Conservation (phyloP, 2,797 vertebrate species). For the Monodelphis domestica region DNA sequence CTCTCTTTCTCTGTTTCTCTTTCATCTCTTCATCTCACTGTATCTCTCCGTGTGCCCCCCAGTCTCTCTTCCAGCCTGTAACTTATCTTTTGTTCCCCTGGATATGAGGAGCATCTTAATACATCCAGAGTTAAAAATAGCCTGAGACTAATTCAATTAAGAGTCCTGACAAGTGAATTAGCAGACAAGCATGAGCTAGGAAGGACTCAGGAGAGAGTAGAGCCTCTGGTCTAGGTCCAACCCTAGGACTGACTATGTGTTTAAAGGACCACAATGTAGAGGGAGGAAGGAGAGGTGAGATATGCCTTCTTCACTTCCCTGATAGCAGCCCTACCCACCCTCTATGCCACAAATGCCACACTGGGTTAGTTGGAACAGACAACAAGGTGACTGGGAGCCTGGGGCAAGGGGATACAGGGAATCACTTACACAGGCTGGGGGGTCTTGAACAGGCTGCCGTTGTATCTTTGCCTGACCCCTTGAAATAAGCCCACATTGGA, state of each 20-base stretch:
- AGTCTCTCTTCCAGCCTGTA: neutral
- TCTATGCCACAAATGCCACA: neutral
- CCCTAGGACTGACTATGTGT: neutral
- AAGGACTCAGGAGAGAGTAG: neutral
- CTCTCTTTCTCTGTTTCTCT: neutral
- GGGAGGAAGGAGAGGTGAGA: neutral
- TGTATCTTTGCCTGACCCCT: slow-evolving; percentile 88
- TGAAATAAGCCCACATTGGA: slow-evolving; percentile 82
- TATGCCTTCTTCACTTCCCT: neutral
- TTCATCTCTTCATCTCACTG: neutral
- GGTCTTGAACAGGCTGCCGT: slow-evolving; percentile 83
- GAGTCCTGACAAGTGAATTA: neutral
- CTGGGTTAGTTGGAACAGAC: neutral
- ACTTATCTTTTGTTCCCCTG: neutral
- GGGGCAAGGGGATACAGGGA: neutral
- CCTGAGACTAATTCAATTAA: slow-evolving; percentile 46
- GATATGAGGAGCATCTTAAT: neutral
- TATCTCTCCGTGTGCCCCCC: neutral
- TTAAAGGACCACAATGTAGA: neutral
- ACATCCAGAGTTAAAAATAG: slow-evolving; percentile 44
- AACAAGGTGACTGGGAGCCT: slow-evolving; percentile 29
- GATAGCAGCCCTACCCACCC: neutral
- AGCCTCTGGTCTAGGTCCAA: neutral
- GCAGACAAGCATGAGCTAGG: slow-evolving; percentile 24
- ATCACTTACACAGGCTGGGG: slow-evolving; percentile 85